Conservation (phyloP, 2,888 invertebrate genomes). For the Furcula furcula region DNA sequence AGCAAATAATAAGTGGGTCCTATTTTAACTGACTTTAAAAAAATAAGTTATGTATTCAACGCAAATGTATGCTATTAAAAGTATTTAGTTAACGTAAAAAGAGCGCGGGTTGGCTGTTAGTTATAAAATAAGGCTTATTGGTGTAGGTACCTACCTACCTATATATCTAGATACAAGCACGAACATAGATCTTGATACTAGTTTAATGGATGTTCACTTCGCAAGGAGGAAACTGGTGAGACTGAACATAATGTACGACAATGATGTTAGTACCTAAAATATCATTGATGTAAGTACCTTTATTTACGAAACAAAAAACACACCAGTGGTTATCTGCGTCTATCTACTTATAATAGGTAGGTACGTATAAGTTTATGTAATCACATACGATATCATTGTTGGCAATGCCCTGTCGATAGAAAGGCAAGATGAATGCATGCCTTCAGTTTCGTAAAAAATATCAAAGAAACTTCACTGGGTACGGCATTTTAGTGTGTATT, state of each 20-base stretch:
- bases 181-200: neutral
- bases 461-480: neutral
- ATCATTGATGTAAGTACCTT: too few relatives aligned
- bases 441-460: neutral
- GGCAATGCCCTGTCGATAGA: neutral
- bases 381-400: neutral
- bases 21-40: too few relatives aligned
- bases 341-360: neutral
- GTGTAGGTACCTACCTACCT: neutral
- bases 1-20: too few relatives aligned
- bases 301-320: neutral
- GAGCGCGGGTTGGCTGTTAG: too few relatives aligned
- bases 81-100: too few relatives aligned
- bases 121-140: too few relatives aligned
- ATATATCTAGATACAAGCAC: neutral
- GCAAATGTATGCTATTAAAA: too few relatives aligned
- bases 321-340: neutral
- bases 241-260: too few relatives aligned
- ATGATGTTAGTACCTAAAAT: too few relatives aligned
- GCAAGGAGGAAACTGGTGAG: neutral
- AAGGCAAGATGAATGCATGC: neutral
- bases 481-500: neutral
- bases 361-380: too few relatives aligned
- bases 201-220: neutral
- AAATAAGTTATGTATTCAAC: too few relatives aligned